Conservation (phyloP, 2,113 vertebrate genomes). For the Cyanoderma ruficeps region DNA sequence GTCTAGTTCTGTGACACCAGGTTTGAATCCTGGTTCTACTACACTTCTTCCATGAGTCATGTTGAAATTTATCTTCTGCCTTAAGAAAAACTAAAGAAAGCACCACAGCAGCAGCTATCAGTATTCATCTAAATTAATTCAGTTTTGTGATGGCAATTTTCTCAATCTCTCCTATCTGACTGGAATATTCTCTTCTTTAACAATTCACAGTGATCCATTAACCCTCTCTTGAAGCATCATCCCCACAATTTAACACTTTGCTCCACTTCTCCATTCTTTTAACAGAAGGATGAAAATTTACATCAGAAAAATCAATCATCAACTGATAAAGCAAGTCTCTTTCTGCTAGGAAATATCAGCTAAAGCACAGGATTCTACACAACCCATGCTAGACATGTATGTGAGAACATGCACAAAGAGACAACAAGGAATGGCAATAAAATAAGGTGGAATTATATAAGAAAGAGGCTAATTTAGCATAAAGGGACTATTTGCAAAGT, state of each 20-base stretch:
- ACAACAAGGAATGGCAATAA: neutral
- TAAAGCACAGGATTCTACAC: neutral
- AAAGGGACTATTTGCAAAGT: neutral
- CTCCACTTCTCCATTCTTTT: neutral
- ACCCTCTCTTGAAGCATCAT: neutral
- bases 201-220: neutral
- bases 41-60: neutral
- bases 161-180: neutral
- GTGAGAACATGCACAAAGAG: neutral
- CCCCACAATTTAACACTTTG: neutral
- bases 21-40: neutral
- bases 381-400: neutral
- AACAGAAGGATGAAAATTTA: neutral
- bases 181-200: neutral
- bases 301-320: neutral
- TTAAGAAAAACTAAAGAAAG: neutral
- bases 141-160: neutral
- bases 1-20: neutral
- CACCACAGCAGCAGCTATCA: neutral
- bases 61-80: neutral
- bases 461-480: neutral
- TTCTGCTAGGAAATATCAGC: neutral
- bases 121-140: neutral
- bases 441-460: neutral
- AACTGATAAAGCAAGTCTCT: neutral